These are phyloP conservation scores for Pseudococcus longispinus DNA, from an alignment of 2,888 invertebrate genomes.

Conservation along the genomic window DNA sequence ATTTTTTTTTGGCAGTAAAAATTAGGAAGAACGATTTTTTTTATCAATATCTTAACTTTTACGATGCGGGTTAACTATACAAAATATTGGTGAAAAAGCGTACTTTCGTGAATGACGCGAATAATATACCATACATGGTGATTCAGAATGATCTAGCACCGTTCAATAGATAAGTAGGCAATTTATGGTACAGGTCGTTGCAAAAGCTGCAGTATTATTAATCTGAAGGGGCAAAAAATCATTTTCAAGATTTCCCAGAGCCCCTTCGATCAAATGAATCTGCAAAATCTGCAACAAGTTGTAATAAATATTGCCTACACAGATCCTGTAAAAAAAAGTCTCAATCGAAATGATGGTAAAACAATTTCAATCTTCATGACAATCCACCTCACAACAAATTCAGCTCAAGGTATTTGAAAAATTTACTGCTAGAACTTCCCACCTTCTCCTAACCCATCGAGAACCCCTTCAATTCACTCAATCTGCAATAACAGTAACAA, in stretches of 20 bases:
- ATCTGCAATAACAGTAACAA: too few relatives aligned
- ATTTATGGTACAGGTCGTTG: background rate
- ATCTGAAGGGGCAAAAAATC: background rate
- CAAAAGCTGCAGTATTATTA: background rate
- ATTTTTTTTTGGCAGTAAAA: constrained; percentile 26
- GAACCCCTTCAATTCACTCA: too few relatives aligned
- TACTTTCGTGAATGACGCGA: background rate
- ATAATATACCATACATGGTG: background rate
- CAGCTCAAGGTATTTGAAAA: too few relatives aligned
- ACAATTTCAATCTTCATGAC: background rate
- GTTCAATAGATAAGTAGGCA: background rate
- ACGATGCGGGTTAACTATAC: constrained; percentile 8
- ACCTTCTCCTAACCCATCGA: too few relatives aligned
- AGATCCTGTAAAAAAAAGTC: background rate
- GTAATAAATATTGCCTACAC: background rate
- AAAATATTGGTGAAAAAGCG: background rate
- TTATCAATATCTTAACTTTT: constrained; percentile 36
- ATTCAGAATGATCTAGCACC: background rate
- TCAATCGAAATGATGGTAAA: too few relatives aligned
- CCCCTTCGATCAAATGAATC: background rate
- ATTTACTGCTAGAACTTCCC: too few relatives aligned
- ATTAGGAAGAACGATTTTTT: constrained; percentile 41
- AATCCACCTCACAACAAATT: too few relatives aligned
- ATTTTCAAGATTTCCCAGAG: background rate
- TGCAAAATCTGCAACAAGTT: background rate